Conservation (phyloP, 2,797 vertebrate species). For the Adelosebastes latens region DNA sequence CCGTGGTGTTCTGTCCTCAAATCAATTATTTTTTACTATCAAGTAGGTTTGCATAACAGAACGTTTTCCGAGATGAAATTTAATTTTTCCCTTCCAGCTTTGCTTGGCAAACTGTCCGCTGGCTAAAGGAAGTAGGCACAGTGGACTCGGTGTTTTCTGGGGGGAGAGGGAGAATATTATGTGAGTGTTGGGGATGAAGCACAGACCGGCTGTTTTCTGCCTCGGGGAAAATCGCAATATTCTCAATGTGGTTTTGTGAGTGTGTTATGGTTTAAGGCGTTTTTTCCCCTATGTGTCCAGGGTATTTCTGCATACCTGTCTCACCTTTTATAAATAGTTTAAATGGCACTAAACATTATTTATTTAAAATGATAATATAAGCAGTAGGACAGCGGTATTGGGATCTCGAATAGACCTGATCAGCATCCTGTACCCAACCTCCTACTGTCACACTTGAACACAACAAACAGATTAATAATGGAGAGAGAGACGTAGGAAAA, state of each 20-base stretch:
- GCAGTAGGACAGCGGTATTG: not conserved
- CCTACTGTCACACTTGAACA: not conserved
- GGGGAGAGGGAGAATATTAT: constrained; percentile 31
- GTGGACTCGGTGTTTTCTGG: constrained; percentile 23
- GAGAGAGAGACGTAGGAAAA: not conserved
- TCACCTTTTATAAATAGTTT: constrained; percentile 1
- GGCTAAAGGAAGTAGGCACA: constrained; percentile 41
- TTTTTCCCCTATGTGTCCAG: not conserved
- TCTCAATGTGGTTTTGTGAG: constrained; percentile 27
- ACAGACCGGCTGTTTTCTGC: constrained; percentile 56
- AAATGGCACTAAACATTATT: not conserved
- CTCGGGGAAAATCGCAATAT: constrained; percentile 29
- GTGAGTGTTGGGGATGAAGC: constrained; percentile 46
- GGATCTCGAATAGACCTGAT: not conserved
- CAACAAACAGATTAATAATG: constrained; percentile 6
- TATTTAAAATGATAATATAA: too few relatives aligned
- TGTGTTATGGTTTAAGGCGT: constrained; percentile 1
- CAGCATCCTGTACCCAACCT: not conserved
- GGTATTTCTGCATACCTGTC: constrained; percentile 2
- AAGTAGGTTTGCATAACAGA: constrained; percentile 40
- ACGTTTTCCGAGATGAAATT: constrained; percentile 41
- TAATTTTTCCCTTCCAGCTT: constrained; percentile 41
- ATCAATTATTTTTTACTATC: constrained; percentile 47
- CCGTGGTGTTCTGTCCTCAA: constrained; percentile 11
- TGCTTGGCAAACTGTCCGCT: constrained; percentile 47